Base-by-base conservation (phyloP, 2,888 invertebrate genomes). In the Amiota minor region DNA sequence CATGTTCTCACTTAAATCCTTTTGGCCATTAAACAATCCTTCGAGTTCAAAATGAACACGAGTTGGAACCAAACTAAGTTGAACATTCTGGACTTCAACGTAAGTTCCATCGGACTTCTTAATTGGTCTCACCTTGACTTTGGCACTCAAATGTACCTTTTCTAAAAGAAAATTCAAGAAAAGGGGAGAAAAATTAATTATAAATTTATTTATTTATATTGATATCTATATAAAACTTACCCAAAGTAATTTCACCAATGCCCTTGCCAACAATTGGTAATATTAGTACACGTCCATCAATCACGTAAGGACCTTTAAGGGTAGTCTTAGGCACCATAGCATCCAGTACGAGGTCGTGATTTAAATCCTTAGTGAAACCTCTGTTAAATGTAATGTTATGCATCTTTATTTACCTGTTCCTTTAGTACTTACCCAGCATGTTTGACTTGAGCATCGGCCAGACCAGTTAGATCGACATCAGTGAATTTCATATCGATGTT, bases 1-100 rank as follows among this genome's bases (percentile, higher is more conserved):
- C 87, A 90, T 89, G 47, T 85, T 90, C 9, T 90, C 89, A 56
- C 90, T 89, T 1, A 91, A 80, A 12, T 85, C 86, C 78, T 89
- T 88, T 65, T 91, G 87, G 0, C 90, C 91, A 74, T 90, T 89
- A 75, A 91, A 91, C 2, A 91, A 82, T 74, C 89, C 89, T 8
- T 82, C 86, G 18, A 88, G 72, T 2, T 74, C 59, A 55, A 81
- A 88, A 2, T 18, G 56, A 0, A 84, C 82, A 20, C 77, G 79
- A 3, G 76, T 62, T 6, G 88, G 87, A 1, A 77, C 47, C 59
- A 88, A 50, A 0, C 77, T 64, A 14, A 88, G 23, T 45, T 74
- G 74, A 0, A 86, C 68, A 50, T 78, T 75, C 0, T 59, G 16
- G 9, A 86, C 74, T 6, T 80, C 76, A 1, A 80, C 70, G 70